phyloP scores from a whole-genome alignment of 2,797 vertebrate species.

The Smutsia temminckii region DNA sequence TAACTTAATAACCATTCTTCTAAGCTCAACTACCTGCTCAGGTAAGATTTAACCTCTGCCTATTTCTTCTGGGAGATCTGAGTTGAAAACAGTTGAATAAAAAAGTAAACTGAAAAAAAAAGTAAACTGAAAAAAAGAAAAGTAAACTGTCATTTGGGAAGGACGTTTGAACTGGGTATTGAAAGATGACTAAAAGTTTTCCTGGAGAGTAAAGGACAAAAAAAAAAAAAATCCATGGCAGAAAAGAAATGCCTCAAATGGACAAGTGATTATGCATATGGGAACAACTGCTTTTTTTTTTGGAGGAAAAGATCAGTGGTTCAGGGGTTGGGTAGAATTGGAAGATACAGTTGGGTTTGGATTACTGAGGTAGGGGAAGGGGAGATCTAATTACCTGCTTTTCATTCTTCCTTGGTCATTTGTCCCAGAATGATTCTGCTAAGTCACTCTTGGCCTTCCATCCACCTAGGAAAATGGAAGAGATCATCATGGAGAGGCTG shows the following conservation, averaged over 20 bases:
- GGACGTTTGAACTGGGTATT: neutral
- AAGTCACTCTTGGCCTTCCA: neutral
- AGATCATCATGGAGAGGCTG: neutral
- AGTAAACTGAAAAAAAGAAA: neutral
- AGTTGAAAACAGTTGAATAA: neutral
- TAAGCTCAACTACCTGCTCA: constrained; percentile 8
- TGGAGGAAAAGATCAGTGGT: neutral
- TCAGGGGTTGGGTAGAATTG: neutral
- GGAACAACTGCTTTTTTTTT: neutral
- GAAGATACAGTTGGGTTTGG: neutral
- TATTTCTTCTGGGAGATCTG: neutral
- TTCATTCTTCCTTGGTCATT: neutral
- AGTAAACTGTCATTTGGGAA: neutral
- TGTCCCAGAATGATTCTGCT: neutral
- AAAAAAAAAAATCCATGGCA: neutral
- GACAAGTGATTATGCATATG: neutral
- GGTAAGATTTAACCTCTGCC: neutral
- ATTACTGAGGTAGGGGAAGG: neutral
- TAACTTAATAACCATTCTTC: neutral
- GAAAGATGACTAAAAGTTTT: neutral
- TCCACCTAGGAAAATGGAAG: neutral
- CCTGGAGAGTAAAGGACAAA: neutral
- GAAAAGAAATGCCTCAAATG: neutral
- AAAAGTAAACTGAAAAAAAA: neutral
- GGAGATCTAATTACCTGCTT: neutral